A percentile compares a stretch with the other conserved stretches of the same genome.
phyloP scores from a whole-genome alignment of 2,888 invertebrate species.

The Microctonus aethiopoides region DNA sequence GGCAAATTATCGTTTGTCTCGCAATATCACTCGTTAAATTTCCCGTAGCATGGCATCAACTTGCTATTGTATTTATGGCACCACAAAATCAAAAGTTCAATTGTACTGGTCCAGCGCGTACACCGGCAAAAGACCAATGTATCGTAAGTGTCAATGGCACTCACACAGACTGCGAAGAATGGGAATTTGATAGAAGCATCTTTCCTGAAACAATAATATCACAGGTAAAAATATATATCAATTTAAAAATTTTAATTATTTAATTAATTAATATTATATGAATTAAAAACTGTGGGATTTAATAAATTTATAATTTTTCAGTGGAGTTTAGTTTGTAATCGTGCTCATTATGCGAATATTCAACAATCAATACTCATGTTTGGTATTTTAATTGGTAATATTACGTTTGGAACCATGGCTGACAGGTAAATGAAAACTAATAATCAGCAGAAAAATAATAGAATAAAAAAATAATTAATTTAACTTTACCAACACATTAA shows the following conservation, averaged over 20 bases:
- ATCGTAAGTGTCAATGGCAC: conserved; percentile 67
- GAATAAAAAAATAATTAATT: not conserved
- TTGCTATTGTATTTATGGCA: conserved; percentile 82
- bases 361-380: conserved; percentile 83
- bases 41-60: conserved; percentile 84
- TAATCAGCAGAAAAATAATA: not conserved
- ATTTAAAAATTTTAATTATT: too few species aligned
- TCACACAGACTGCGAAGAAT: conserved; percentile 69
- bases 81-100: conserved; percentile 72
- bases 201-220: conserved; percentile 80
- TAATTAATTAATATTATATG: not conserved
- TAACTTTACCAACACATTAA: not conserved
- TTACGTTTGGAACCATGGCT: conserved; percentile 80
- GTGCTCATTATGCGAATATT: conserved; percentile 76
- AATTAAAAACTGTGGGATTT: too few species aligned
- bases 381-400: conserved; percentile 80
- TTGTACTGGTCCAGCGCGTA: conserved; percentile 66
- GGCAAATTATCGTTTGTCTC: conserved; percentile 79
- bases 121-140: conserved; percentile 50
- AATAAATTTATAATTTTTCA: conserved; percentile 64
- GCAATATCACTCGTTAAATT: conserved; percentile 80
- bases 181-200: conserved; percentile 73
- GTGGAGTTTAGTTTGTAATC: conserved; percentile 81
- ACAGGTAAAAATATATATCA: conserved; percentile 64
- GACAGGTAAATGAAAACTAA: conserved; percentile 73